Base-by-base conservation (phyloP, 2,113 vertebrate species). In the Okapia johnstoni region DNA sequence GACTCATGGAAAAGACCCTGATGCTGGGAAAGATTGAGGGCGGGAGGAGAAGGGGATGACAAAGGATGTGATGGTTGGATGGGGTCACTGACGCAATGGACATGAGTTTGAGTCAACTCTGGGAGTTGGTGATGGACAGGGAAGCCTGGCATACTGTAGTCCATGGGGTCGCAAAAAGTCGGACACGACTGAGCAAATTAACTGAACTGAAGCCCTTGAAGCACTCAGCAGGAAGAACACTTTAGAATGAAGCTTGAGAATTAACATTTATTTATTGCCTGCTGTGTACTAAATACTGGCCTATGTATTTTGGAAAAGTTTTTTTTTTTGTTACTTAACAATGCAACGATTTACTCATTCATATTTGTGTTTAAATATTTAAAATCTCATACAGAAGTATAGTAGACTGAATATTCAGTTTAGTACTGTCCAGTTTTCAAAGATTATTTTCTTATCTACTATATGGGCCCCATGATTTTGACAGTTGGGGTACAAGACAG, bases 21-120 rank as follows among this genome's bases (percentile, higher is more conserved):
- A 40, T 70, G 66, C n/a, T 70, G 19, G 63, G 4, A 36, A 70
- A 21, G 63, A 23, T 23, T 23, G n/a, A 70, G 9, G n/a, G n/a
- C 1, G 2, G n/a, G 19, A 70, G n/a, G 2, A 70, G 36, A 70
- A 70, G 63, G 63, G 9, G 10, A 70, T 36, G 36, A 36, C 63
- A 36, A n/a, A 70, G 66, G 66, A 70, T 40, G 66, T 23, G 66
- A 70, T 70, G 66, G 10, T 23, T 70, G n/a, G n/a, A 12, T 40
- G 10, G 5, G 6, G 40, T 70, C 19, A 70, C n/a, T 0, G 0
- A 70, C n/a, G 6, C 10, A 23, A 6, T 40, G n/a, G 66, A 70
- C 66, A 23, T 70, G 66, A 40, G n/a, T 40, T 36, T 5, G 2
- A 70, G 63, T 23, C 36, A 19, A n/a, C 63, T 70, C 21, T 1